Conservation (phyloP, 1,140 invertebrate species). For the Zaprionus lachaisei region DNA sequence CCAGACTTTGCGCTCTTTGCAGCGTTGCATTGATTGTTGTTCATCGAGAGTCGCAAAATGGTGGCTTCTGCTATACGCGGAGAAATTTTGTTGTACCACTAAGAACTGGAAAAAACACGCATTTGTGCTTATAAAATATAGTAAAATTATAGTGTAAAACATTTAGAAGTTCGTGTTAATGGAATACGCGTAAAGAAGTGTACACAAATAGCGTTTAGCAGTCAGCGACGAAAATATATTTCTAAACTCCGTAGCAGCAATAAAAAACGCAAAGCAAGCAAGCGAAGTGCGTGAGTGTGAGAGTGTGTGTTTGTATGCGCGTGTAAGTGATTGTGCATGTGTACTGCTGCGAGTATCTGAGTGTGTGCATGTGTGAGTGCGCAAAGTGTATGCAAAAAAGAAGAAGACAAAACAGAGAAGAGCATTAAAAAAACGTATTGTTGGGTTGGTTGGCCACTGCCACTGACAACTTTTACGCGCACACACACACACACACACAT, state of each 20-base stretch:
- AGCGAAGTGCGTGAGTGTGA: slow-evolving; percentile 68
- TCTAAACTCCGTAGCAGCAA: slow-evolving; percentile 60
- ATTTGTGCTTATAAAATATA: slow-evolving; percentile 63
- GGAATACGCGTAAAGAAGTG: slow-evolving; percentile 58
- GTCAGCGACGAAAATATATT: slow-evolving; percentile 58
- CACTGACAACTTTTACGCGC: slow-evolving; percentile 71
- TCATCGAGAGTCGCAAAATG: slow-evolving; percentile 67
- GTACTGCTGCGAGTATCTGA: slow-evolving; percentile 34
- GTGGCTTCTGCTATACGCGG: slow-evolving; percentile 72
- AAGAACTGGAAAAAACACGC: slow-evolving; percentile 68
- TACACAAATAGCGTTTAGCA: slow-evolving; percentile 44
- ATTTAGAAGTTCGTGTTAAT: slow-evolving; percentile 41
- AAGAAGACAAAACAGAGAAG: slow-evolving; percentile 75
- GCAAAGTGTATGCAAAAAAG: slow-evolving; percentile 82
- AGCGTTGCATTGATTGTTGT: slow-evolving; percentile 47
- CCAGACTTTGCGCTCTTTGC: slow-evolving; percentile 24
- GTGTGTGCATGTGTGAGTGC: slow-evolving; percentile 63
- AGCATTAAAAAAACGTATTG: slow-evolving; percentile 74
- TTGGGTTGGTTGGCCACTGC: slow-evolving; percentile 25
- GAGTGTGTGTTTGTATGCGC: slow-evolving; percentile 45
- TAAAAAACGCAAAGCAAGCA: slow-evolving; percentile 74
- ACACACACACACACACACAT: slow-evolving; percentile 46
- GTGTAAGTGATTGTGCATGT: slow-evolving; percentile 50
- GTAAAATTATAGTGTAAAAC: slow-evolving; percentile 68
- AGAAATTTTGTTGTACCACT: slow-evolving; percentile 74